Base-by-base conservation (phyloP, 2,113 vertebrate species). In the Leiothrix lutea region DNA sequence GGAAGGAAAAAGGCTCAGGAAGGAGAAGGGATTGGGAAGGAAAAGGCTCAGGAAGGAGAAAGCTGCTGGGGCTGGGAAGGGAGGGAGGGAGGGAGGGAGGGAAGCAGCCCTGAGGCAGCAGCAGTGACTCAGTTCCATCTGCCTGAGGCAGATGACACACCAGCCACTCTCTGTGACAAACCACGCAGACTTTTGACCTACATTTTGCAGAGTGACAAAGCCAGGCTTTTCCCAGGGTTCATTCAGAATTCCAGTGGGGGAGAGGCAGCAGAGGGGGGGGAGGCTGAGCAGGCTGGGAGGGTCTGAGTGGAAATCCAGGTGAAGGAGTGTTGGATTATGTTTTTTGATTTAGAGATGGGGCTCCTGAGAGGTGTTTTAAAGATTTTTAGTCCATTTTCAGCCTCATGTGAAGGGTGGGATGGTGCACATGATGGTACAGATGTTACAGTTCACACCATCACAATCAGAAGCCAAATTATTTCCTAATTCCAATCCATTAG, bases 121-220 rank as follows among this genome's bases (percentile, higher is more conserved):
- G 84, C 89, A 81, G 91, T 85, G 95, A 96, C 58, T 96, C 96
- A 80, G 88, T 15, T 21, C 94, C 88, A 83, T 94, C 96, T 96
- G 88, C 61, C 92, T n/a, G 3, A 82, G 88, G 90, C 90, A 89
- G 83, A 45, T 87, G 93, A 88, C 60, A 50, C 60, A 8, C 19
- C n/a, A 94, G 70, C 47, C 45, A 9, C 58, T 56, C 10, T 11
- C 65, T 22, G 85, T 86, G 66, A 47, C 81, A 85, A 94, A 90
- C 88, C 88, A 50, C 45, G 12, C 81, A 82, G 71, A 53, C 75
- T 93, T 90, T 5, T 96, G 94, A 92, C 96, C 96, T 58, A 62
- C 58, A 82, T 95, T 88, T 35, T 35, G 40, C 14, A 0, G 14
- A 8, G 90, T 33, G 75, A 54, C 53, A 83, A 16, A 51, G 54